phyloP scores from a whole-genome alignment of 2,888 invertebrate species.

The Salpingus planirostris region DNA sequence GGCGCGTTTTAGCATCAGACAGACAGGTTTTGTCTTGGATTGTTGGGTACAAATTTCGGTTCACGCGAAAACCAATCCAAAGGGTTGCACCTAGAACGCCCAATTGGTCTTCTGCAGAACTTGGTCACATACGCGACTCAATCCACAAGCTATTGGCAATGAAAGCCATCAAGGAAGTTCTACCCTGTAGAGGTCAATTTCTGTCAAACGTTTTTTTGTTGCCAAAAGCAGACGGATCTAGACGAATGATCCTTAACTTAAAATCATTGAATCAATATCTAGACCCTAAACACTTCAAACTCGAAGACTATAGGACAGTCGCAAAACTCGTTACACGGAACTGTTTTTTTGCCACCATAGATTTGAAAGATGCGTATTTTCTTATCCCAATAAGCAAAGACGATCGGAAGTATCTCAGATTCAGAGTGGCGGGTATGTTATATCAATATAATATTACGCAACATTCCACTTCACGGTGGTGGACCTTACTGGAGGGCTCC shows the following conservation, averaged over 20 bases:
- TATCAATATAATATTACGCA: slow-evolving; percentile 1
- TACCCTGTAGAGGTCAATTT: not conserved
- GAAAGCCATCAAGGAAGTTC: not conserved
- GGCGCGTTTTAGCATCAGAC: not conserved
- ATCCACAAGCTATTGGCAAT: not conserved
- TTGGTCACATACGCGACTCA: not conserved
- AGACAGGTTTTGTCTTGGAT: not conserved
- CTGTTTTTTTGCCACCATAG: not conserved
- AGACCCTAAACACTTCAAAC: not conserved
- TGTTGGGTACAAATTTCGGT: not conserved
- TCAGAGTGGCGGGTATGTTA: not conserved
- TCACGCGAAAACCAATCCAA: not conserved
- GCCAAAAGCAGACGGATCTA: no score
- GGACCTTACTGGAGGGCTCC: no score
- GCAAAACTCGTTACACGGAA: not conserved
- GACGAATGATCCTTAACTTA: no score
- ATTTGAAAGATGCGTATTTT: slow-evolving; percentile 1
- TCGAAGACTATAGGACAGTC: not conserved
- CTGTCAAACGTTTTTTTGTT: no score
- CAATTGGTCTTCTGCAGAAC: not conserved
- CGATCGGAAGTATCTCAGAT: not conserved
- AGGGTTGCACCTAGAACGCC: not conserved
- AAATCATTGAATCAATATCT: not conserved
- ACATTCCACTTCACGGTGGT: no score
- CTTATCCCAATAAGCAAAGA: not conserved